These are phyloP conservation scores for Spea hammondii DNA, from an alignment of 2,797 vertebrate genomes.

Conservation along the genomic window DNA sequence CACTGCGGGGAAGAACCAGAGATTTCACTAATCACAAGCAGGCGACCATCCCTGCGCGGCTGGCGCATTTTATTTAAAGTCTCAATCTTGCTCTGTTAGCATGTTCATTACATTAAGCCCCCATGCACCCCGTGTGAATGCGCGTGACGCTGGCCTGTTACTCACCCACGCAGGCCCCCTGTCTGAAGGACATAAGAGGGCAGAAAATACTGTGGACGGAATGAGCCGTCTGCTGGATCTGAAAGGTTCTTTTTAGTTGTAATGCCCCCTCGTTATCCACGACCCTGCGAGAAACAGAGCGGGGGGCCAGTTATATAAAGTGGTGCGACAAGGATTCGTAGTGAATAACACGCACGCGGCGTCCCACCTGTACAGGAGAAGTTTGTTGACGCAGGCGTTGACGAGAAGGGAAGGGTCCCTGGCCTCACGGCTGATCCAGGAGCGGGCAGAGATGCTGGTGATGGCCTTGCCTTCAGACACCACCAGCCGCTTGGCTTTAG, in stretches of 20 bases:
- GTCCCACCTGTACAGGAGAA: constrained; percentile 86
- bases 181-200: constrained; percentile 94
- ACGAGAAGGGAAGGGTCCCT: constrained; percentile 88
- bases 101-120: neutral
- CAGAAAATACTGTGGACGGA: constrained; percentile 92
- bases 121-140: neutral
- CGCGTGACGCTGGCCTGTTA: neutral
- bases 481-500: constrained; percentile 88
- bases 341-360: too few relatives aligned
- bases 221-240: constrained; percentile 84
- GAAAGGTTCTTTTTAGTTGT: constrained; percentile 88
- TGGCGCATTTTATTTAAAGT: too few relatives aligned
- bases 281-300: constrained; percentile 68
- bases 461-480: constrained; percentile 87
- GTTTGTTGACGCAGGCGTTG: constrained; percentile 87
- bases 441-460: constrained; percentile 88
- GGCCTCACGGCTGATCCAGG: constrained; percentile 92
- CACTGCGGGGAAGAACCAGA: constrained; percentile 65
- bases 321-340: too few relatives aligned
- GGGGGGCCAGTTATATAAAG: neutral
- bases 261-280: constrained; percentile 89
- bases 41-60: too few relatives aligned
- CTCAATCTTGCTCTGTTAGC: too few relatives aligned
- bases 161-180: constrained; percentile 93
- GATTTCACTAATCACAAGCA: too few relatives aligned